Base-by-base conservation (phyloP, 2,113 vertebrate genomes). In the Hassar affinis region DNA sequence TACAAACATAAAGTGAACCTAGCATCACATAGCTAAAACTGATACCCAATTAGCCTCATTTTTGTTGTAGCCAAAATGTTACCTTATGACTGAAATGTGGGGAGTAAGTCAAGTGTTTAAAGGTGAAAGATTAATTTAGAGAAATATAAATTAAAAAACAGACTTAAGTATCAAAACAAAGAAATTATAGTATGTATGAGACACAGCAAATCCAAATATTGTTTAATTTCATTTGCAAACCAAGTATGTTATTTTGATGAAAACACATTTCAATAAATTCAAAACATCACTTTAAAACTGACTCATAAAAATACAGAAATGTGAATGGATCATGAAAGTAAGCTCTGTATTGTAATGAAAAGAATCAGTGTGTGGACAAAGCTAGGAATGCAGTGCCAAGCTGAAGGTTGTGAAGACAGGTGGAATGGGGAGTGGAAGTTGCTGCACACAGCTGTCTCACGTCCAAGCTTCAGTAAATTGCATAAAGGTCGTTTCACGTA, bases 401-500 rank as follows among this genome's bases (percentile, higher is more conserved):
- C 82, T 52, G 62, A 68, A 66, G n/a, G 76, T 49, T 79, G 38
- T 11, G 56, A 49, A 51, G 52, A 68, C 15, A 76, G 59, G 61
- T 10, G 12, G 42, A 56, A 2, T 22, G 15, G 45, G 47, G 35
- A 35, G 42, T 38, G 22, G 62, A 47, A 25, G 72, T 33, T 52
- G 62, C 61, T 66, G 17, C 15, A 49, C 33, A 49, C 77, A 33
- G 45, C 51, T 49, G 42, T 42, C 35, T 35, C 42, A 38, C 25
- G 52, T 86, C 68, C 15, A 52, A 76, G 78, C 59, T 45, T 84
- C 30, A 38, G 17, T 78, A 78, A 83, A 84, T 88, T 87, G 86
- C 33, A 85, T 88, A 89, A 88, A 91, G 84, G 81, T 86, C 75
- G 87, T 80, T 87, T 88, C 88, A 84, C 87, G 81, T 91, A 91